These are phyloP conservation scores for Arge pagana DNA, from an alignment of 2,888 invertebrate genomes.

Conservation along the genomic window DNA sequence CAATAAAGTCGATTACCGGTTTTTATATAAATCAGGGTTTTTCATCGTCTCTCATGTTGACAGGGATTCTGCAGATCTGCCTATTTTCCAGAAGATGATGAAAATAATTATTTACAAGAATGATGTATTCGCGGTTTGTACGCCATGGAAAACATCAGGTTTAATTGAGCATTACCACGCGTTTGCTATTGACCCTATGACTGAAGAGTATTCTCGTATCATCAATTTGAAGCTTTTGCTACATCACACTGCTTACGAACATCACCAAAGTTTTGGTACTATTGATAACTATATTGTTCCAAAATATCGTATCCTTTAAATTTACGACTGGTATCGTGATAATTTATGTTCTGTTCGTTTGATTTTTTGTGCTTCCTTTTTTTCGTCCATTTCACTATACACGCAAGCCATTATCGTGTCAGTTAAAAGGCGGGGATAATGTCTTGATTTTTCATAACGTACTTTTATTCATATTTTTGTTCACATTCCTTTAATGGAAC, in stretches of 20 bases:
- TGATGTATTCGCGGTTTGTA: conserved; percentile 3
- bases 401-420: conserved; percentile 1
- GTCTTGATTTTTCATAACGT: neutral
- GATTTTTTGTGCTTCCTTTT: neutral
- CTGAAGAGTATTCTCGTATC: neutral
- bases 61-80: neutral
- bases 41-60: neutral
- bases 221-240: neutral
- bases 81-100: neutral
- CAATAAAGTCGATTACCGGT: neutral
- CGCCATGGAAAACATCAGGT: conserved; percentile 1
- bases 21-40: conserved; percentile 5
- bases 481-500: neutral
- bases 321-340: neutral
- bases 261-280: conserved; percentile 8
- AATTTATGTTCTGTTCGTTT: neutral
- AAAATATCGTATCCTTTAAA: conserved; percentile 6
- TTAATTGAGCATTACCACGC: conserved; percentile 4
- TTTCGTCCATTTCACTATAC: neutral
- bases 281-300: conserved; percentile 5
- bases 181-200: neutral
- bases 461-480: too few species aligned
- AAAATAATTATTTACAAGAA: conserved; percentile 7
- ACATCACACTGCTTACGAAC: conserved; percentile 13
- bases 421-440: neutral